phyloP scores from a whole-genome alignment of 2,888 invertebrate species.

The Seladonia tumulorum region DNA sequence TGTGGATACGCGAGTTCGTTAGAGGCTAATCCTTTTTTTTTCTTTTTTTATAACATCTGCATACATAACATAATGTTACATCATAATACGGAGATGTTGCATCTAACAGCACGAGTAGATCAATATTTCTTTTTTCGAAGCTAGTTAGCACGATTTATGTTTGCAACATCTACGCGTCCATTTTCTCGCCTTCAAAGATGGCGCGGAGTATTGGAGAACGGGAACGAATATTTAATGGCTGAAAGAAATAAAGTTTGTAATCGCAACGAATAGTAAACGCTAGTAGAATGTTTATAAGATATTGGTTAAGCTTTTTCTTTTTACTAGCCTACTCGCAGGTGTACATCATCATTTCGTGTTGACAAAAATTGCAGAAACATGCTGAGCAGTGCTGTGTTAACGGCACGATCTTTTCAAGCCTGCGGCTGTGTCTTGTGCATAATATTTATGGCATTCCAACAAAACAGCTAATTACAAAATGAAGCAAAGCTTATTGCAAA shows the following conservation, averaged over 20 bases:
- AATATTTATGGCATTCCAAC: neutral
- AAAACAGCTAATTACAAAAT: neutral
- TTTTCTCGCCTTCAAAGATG: neutral
- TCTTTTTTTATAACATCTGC: neutral
- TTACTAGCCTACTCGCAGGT: neutral
- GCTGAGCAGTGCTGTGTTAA: no score
- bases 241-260: no score
- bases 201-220: neutral
- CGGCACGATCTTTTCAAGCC: neutral
- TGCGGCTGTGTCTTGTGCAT: neutral
- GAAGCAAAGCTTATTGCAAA: neutral
- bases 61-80: neutral
- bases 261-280: no score
- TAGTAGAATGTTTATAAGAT: no score
- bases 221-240: neutral
- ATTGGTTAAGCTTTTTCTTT: no score
- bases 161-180: neutral
- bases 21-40: neutral
- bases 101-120: neutral
- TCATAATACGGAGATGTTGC: neutral
- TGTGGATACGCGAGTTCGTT: neutral
- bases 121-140: neutral
- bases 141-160: neutral
- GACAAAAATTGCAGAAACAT: neutral
- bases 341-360: neutral